Base-by-base conservation (phyloP, 2,113 vertebrate genomes). In the Lagopus muta region DNA sequence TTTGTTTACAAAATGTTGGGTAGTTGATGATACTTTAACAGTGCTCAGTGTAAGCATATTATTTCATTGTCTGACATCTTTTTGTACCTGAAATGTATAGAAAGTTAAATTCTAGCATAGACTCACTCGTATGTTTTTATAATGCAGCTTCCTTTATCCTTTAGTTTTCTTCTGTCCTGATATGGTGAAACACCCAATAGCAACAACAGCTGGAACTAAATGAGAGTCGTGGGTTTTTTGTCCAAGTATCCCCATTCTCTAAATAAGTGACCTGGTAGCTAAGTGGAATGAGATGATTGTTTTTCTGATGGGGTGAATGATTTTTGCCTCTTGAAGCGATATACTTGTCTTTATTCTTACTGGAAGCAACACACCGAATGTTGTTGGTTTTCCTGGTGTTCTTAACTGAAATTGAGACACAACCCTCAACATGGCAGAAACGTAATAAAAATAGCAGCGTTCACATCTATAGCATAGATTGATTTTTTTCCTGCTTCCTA, bases 151-250 rank as follows among this genome's bases (percentile, higher is more conserved):
- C 27, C 58, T 58, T 27, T 71, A 16, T 88, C 64, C 50, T 87
- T 73, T 48, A 57, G 19, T 69, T 89, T 89, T 84, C 61, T 93
- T 95, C 78, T 86, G 57, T 95, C 36, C 65, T 90, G 80, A 84
- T 67, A 82, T 11, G 62, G 25, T 40, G 38, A 92, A 54, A 45
- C 77, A 79, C 45, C 69, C 36, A 85, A 1, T 62, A 73, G 62
- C 72, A 69, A 21, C 4, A 28, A 20, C 30, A 45, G 38, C 13
- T 89, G 36, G 42, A 94, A 88, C 22, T 84, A 89, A 83, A 42
- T 16, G 5, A 81, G 11, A 74, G 36, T 11, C 0, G 1, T 61
- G 34, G 22, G 58, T 90, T 94, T 94, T 90, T 77, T 62, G 64
- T 93, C 64, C 55, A 70, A 36, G 58, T 82, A 81, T 71, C 58